Base-by-base conservation (phyloP, 2,888 invertebrate genomes). In the Coenonympha glycerion region DNA sequence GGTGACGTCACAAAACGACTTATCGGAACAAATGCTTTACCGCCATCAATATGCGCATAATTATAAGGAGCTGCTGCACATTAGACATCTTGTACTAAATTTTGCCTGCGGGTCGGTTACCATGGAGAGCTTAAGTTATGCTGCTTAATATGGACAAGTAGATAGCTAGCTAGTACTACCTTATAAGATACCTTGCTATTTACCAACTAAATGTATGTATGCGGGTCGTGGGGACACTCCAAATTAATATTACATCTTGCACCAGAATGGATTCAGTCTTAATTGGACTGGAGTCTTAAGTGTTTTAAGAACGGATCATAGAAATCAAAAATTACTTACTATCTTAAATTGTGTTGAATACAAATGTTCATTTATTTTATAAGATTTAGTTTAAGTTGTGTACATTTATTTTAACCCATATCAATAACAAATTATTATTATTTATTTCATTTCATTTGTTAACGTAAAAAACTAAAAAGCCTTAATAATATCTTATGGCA, bases 81-180 rank as follows among this genome's bases (percentile, higher is more conserved):
- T 15, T 41, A 30, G 28, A 30, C 41, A 41, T 30, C 41, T 41
- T 18, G 22, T 28, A 19, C 11, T 31, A 18, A 44, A 44, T 15
- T 33, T 16, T 15, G 31, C 44, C 31, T 44, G 21, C 44, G 44
- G 31, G 22, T 44, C 30, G 44, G 15, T 31, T 44, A 19, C 44
- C 42, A 42, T 30, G 44, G 44, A 44, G 22, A 44, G 31, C 31
- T 21, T 44, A 31, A 31, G 31, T 13, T 31, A 44, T 44, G 30
- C 42, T 33, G 44, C 31, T 33, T 44, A 44, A 30, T 31, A 44
- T 44, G 44, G 44, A 15, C 31, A 13, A n/a, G 9, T 26, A 33
- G 30, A 42, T 42, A 37, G 15, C 24, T 3, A 24, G 22, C 24
- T 24, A 24, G 39, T 24, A 21, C 31, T 33, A 4, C 44, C 44